phyloP scores from a whole-genome alignment of 2,113 vertebrate species.

The Stegostoma tigrinum region DNA sequence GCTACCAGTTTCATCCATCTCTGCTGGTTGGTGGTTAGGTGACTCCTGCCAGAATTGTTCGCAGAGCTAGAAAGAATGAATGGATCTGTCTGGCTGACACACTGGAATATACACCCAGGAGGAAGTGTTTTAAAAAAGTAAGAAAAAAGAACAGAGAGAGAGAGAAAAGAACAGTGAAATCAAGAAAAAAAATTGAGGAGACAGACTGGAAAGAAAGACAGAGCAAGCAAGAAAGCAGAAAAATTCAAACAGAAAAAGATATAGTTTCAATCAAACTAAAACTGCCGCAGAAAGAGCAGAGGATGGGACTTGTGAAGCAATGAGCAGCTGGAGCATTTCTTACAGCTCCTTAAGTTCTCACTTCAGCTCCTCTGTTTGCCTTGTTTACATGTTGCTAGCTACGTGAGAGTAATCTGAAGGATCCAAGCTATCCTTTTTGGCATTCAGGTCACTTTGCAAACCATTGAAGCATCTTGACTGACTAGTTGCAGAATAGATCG shows the following conservation, averaged over 20 bases:
- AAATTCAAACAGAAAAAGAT: not conserved
- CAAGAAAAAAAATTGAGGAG: not conserved
- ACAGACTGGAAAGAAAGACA: not conserved
- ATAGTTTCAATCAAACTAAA: not conserved
- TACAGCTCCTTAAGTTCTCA: not conserved
- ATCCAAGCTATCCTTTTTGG: not conserved
- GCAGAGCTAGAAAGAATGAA: not conserved
- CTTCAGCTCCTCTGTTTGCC: not conserved
- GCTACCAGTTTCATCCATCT: not conserved
- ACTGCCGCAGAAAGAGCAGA: not conserved
- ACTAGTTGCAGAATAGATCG: not conserved
- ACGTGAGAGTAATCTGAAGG: constrained; percentile 2
- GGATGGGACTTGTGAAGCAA: not conserved
- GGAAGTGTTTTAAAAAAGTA: no score
- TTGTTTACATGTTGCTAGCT: not conserved
- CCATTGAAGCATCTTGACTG: not conserved
- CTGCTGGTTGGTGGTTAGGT: not conserved
- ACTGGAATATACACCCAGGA: no score
- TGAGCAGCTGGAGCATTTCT: not conserved
- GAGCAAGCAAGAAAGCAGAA: not conserved
- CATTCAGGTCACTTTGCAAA: not conserved
- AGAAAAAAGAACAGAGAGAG: no score
- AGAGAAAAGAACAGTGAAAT: no score
- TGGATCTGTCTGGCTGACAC: not conserved
- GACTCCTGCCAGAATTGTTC: not conserved